A percentile compares a stretch with the other conserved stretches of the same genome.
phyloP scores from a whole-genome alignment of 2,113 vertebrate species.

The Dasyprocta punctata region DNA sequence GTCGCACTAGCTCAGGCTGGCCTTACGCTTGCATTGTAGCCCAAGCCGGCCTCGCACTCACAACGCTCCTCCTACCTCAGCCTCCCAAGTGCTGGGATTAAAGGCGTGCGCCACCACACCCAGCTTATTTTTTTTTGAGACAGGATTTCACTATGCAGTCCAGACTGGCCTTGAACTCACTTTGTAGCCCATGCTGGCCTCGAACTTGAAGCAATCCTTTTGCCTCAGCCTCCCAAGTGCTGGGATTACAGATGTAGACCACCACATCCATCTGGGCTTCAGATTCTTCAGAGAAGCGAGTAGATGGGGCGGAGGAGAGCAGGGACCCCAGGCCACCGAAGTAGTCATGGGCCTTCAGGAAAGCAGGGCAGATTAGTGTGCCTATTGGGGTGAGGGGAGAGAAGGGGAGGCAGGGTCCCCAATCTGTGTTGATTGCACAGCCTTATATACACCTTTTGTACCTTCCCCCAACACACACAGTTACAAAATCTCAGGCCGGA shows the following conservation, averaged over 20 bases:
- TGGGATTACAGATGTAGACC: neutral
- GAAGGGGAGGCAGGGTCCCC: neutral
- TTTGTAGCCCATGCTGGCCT: neutral
- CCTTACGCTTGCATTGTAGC: too few species aligned
- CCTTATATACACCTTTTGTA: neutral
- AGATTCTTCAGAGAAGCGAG: conserved; percentile 41
- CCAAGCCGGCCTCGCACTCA: too few species aligned
- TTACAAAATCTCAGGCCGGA: neutral
- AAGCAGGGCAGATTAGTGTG: neutral
- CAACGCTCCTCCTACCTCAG: too few species aligned
- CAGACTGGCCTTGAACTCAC: neutral
- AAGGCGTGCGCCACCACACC: too few species aligned
- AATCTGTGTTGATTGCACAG: neutral
- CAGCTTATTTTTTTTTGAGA: too few species aligned
- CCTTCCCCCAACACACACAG: neutral
- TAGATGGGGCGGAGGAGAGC: neutral
- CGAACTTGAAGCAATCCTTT: neutral
- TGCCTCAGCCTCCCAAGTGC: neutral
- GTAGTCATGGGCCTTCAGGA: neutral
- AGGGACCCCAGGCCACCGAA: conserved; percentile 54
- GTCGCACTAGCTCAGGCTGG: too few species aligned
- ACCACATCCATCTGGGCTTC: neutral
- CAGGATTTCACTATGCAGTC: neutral
- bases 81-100: too few species aligned
- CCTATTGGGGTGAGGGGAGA: neutral